Base-by-base conservation (phyloP, 2,113 vertebrate genomes). In the Aptenodytes patagonicus region DNA sequence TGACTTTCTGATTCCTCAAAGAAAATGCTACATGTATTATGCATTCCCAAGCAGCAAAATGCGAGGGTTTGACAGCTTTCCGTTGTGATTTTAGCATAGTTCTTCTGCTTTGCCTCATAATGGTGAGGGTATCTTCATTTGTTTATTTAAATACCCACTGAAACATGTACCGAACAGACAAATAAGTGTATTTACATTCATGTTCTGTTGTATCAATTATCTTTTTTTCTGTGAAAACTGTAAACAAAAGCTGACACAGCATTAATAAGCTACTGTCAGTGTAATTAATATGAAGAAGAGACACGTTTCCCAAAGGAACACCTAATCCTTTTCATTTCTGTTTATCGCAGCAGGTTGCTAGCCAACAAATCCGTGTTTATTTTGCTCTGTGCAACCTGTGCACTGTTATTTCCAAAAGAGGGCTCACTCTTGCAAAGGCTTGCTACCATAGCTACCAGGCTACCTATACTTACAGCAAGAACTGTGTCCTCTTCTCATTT, bases 371-470 rank as follows among this genome's bases (percentile, higher is more conserved):
- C 49, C 40, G 16, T 70, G 68, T 89, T 95, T 93, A 83, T 91
- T 92, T 92, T 94, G 57, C 49, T 76, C 64, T 69, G 5, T 14
- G 29, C 82, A 82, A 95, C 81, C 77, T 65, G 52, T 76, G 82
- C 46, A 55, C 61, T 69, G 26, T 46, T 90, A 70, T 55, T 92
- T 93, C 36, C 51, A 49, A 80, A 94, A 42, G 64, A 90, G 34
- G 57, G 14, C 61, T 90, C 21, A 8, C 47, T 72, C 66, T 44
- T 52, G 70, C 78, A 80, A 79, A 75, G 34, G 7, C 68, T 92
- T 86, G 88, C 92, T 93, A 20, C 96, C 95, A 95, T 77, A 95
- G 92, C 85, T 93, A 96, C 92, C 70, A 77, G 66, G 57, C 36
- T 87, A 81, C 71, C n/a, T 55, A 9, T 55, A 52, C 26, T 22